A percentile compares a stretch with the other conserved stretches of the same genome.
phyloP scores from a whole-genome alignment of 2,888 invertebrate species.

The Caenorhabditis sinica region DNA sequence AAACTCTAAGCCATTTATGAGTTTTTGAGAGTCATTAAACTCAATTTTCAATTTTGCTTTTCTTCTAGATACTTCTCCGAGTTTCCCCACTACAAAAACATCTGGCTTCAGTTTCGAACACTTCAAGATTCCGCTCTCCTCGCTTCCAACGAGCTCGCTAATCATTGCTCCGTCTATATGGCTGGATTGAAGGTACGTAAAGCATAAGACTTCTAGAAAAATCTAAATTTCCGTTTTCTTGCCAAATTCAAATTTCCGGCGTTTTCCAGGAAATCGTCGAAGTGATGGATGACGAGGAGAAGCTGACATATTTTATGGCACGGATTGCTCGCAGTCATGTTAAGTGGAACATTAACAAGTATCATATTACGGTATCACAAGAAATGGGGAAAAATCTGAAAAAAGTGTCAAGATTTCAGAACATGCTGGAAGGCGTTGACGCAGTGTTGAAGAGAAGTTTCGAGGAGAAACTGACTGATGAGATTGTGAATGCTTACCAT shows the following conservation, averaged over 20 bases:
- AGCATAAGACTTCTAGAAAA: background rate
- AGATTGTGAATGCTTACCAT: conserved; percentile 74
- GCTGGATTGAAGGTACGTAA: conserved; percentile 70
- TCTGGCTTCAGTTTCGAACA: conserved; percentile 78
- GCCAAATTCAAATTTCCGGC: conserved; percentile 44
- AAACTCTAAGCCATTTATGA: too few species aligned
- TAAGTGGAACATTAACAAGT: conserved; percentile 76
- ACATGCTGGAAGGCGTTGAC: conserved; percentile 75
- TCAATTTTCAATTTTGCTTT: too few species aligned
- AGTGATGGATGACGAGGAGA: conserved; percentile 70
- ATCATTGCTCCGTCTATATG: conserved; percentile 78
- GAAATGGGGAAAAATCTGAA: background rate
- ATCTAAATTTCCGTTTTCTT: too few species aligned
- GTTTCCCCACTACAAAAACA: conserved; percentile 78
- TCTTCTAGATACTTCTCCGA: conserved; percentile 76
- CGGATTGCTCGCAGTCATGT: conserved; percentile 75
- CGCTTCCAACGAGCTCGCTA: conserved; percentile 74
- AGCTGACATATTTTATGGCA: conserved; percentile 61
- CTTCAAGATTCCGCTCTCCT: conserved; percentile 76
- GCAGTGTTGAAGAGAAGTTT: conserved; percentile 64
- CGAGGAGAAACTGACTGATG: conserved; percentile 62
- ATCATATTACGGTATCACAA: conserved; percentile 73
- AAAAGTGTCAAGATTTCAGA: background rate
- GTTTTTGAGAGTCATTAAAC: too few species aligned
- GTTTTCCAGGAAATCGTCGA: conserved; percentile 68